A percentile compares a stretch with the other conserved stretches of the same genome.
These are phyloP conservation scores for Agonopterix alstromeriana DNA, from an alignment of 2,888 invertebrate species.

Conservation along the genomic window DNA sequence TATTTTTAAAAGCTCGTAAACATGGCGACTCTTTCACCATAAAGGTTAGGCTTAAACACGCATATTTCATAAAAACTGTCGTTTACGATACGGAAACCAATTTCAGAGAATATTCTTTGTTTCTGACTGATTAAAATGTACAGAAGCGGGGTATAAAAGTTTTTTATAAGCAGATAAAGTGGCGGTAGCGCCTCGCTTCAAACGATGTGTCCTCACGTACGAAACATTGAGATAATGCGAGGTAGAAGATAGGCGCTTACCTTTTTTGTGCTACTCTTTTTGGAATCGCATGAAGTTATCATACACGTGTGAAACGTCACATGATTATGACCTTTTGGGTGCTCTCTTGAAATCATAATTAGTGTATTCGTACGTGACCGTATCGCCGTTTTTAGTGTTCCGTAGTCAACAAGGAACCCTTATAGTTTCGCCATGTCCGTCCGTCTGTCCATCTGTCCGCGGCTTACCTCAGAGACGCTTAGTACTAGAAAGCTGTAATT, in stretches of 20 bases:
- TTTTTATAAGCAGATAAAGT: conserved; percentile 50
- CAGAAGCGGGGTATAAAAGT: conserved; percentile 59
- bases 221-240: conserved; percentile 55
- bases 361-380: conserved; percentile 38
- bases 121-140: conserved; percentile 70
- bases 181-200: conserved; percentile 57
- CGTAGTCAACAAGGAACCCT: too few relatives aligned
- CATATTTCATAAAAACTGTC: conserved; percentile 48
- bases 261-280: conserved; percentile 60
- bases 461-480: too few relatives aligned
- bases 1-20: conserved; percentile 23
- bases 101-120: conserved; percentile 57
- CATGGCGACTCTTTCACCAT: conserved; percentile 17
- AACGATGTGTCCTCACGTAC: conserved; percentile 59
- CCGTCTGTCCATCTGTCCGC: too few relatives aligned
- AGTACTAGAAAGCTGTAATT: too few relatives aligned
- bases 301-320: conserved; percentile 46
- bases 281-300: conserved; percentile 49
- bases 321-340: conserved; percentile 46
- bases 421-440: too few relatives aligned
- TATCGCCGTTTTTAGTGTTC: conserved; percentile 11
- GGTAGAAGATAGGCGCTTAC: conserved; percentile 54
- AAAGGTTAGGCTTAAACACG: conserved; percentile 23
- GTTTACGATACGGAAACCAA: conserved; percentile 58
- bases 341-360: conserved; percentile 47